phyloP scores from a whole-genome alignment of 1,140 invertebrate species.

The Wasmannia auropunctata region DNA sequence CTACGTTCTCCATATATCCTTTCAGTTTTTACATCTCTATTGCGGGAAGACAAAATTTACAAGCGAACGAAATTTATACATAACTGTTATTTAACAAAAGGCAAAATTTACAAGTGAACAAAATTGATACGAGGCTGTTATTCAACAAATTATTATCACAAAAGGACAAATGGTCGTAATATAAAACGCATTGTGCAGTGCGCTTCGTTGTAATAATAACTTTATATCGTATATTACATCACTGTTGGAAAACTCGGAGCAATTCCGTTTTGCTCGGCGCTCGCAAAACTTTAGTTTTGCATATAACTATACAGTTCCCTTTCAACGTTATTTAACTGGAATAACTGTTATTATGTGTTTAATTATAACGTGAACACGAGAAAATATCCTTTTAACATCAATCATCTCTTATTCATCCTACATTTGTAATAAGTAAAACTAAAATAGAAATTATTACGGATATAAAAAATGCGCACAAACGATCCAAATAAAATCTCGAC shows the following conservation, averaged over 20 bases:
- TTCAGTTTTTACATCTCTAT: neutral
- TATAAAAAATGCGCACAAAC: neutral
- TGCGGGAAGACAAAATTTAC: neutral
- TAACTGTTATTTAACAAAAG: neutral
- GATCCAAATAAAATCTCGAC: neutral
- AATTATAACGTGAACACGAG: neutral
- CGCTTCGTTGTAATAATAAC: neutral
- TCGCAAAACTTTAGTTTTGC: conserved; percentile 1
- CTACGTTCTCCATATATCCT: neutral
- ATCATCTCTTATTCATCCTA: neutral
- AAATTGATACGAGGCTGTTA: neutral
- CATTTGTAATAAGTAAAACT: neutral
- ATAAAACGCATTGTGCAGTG: neutral
- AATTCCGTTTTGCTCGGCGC: neutral
- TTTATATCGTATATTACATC: conserved; percentile 22
- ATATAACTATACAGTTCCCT: conserved; percentile 7
- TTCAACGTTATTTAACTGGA: conserved; percentile 19
- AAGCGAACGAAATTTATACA: neutral
- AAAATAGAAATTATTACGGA: neutral
- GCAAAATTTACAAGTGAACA: neutral
- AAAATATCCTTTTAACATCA: neutral
- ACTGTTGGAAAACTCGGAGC: conserved; percentile 21
- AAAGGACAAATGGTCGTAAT: neutral
- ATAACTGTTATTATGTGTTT: conserved; percentile 16
- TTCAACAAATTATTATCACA: neutral